phyloP scores from a whole-genome alignment of 1,140 invertebrate species.

The Lucilia cuprina region DNA sequence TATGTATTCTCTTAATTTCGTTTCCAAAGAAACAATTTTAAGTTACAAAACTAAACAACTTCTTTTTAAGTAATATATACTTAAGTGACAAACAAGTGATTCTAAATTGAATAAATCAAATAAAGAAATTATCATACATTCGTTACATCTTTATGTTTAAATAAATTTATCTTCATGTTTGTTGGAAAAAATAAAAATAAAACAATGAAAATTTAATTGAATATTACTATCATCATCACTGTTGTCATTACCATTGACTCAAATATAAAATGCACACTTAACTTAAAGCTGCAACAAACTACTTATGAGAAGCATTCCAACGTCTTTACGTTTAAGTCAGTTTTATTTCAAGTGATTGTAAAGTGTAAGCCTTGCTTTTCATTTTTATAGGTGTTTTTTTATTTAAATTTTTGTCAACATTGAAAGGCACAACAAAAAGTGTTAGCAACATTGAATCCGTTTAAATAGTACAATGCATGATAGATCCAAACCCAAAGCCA shows the following conservation, averaged over 20 bases:
- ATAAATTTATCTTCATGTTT: not conserved
- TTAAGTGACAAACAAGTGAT: not conserved
- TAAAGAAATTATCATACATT: too few species aligned
- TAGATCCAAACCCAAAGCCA: too few species aligned
- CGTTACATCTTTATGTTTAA: not conserved
- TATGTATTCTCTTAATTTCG: too few species aligned
- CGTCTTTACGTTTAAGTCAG: constrained; percentile 19
- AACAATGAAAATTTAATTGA: constrained; percentile 7
- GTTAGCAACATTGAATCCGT: not conserved
- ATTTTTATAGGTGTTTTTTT: constrained; percentile 1
- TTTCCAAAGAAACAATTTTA: too few species aligned
- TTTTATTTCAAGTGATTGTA: constrained; percentile 25
- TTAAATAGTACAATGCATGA: not conserved
- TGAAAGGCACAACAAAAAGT: not conserved
- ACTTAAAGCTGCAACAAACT: not conserved
- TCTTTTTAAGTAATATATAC: too few species aligned
- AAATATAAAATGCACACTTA: not conserved
- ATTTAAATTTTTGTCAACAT: not conserved
- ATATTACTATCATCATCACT: not conserved
- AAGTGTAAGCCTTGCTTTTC: constrained; percentile 6
- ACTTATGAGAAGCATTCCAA: not conserved
- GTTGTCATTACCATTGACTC: not conserved
- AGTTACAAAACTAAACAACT: too few species aligned
- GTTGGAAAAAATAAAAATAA: not conserved
- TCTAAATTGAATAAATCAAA: not conserved